phyloP scores from a whole-genome alignment of 1,140 invertebrate genomes.

The Galleria mellonella region DNA sequence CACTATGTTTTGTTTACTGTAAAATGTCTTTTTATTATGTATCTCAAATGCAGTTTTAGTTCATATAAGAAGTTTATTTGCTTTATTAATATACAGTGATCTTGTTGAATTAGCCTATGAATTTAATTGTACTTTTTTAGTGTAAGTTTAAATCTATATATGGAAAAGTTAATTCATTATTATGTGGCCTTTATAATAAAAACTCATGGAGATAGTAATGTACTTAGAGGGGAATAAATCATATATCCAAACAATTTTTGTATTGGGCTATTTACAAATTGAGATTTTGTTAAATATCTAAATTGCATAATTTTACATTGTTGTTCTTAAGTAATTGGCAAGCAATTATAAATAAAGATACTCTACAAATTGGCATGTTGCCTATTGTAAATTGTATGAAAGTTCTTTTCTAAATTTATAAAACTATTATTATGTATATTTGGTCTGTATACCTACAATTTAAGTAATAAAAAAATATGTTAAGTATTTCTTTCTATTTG shows the following conservation, averaged over 20 bases:
- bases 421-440: slow-evolving; percentile 1
- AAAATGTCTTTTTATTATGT: too few relatives aligned
- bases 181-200: too few relatives aligned
- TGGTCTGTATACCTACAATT: slow-evolving; percentile 2
- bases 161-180: too few relatives aligned
- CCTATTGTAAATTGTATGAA: not conserved
- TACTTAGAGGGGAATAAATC: not conserved
- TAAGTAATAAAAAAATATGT: slow-evolving; percentile 2
- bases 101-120: too few relatives aligned
- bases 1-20: too few relatives aligned
- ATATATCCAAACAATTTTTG: not conserved
- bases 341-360: not conserved
- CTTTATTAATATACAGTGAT: too few relatives aligned
- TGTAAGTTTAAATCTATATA: too few relatives aligned
- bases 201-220: too few relatives aligned
- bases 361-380: not conserved
- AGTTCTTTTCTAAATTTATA: not conserved
- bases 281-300: not conserved
- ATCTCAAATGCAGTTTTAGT: too few relatives aligned
- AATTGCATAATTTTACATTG: not conserved
- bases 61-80: too few relatives aligned
- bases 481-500: too few relatives aligned
- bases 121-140: too few relatives aligned
- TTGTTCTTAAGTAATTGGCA: not conserved
- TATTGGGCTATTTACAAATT: not conserved